Percentiles rank a stretch among this genome's conserved stretches.
Conservation (phyloP, 2,113 vertebrate genomes). For the Mionectes macconnelli region DNA sequence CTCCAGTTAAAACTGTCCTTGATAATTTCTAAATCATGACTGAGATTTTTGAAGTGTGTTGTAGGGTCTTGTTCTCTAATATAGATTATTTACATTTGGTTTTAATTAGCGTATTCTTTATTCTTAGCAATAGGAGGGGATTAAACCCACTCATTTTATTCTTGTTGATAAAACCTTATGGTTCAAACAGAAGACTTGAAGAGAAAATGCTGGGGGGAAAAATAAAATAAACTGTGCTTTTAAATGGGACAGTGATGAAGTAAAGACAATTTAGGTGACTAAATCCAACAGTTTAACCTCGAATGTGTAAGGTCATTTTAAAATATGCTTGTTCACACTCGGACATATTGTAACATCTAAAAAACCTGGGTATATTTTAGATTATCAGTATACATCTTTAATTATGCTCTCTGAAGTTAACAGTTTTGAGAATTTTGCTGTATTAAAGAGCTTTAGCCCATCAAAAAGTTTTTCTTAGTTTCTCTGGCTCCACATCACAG, state of each 20-base stretch:
- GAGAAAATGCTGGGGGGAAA: not conserved
- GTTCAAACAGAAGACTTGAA: not conserved
- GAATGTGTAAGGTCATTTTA: not conserved
- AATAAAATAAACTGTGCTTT: not conserved
- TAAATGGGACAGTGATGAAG: not conserved
- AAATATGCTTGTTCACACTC: not conserved
- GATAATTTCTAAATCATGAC: not conserved
- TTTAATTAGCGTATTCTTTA: not conserved
- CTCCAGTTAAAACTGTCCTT: not conserved
- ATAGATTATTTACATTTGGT: not conserved
- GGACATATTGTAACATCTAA: not conserved
- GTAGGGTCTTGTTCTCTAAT: not conserved
- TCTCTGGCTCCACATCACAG: conserved; percentile 2
- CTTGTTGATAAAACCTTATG: not conserved
- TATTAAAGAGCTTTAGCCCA: conserved; percentile 10
- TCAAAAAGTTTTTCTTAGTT: conserved; percentile 13
- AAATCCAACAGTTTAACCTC: not conserved
- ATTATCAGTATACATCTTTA: not conserved
- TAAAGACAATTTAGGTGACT: not conserved
- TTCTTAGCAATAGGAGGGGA: not conserved
- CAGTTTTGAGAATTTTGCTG: not conserved
- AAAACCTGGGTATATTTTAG: not conserved
- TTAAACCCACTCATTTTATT: not conserved
- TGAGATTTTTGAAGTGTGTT: not conserved
- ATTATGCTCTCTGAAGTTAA: not conserved